Evolutionary conservation across 2,797 vertebrate genomes (phyloP), one percentile per base, ranked within the genome.

Genomic region (Loris lydekkerianus): DNA sequence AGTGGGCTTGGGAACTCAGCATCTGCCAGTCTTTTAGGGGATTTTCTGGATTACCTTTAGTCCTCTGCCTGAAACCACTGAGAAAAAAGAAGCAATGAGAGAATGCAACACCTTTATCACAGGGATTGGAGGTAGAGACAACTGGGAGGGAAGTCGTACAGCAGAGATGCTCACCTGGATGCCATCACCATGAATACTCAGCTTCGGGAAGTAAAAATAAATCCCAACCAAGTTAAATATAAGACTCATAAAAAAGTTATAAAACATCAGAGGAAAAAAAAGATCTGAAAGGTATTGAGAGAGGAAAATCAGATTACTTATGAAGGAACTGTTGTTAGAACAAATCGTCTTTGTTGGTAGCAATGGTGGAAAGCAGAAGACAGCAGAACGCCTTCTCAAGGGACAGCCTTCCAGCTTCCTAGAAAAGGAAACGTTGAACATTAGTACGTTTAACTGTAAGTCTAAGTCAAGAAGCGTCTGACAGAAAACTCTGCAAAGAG

Each of bases 271-370:
- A 69, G 69, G 6, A 80, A 29, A 69, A 80, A 80, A 86, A 69
- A 27, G 49, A 61, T 76, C 60, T 3, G 31, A 76, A 87, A 95
- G n/a, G 31, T 60, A 86, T 91, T 11, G 11, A 56, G 40, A 86
- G 49, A 60, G 23, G 73, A 75, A 91, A 58, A 37, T 82, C 37
- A 75, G n/a, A 92, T 92, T 69, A 82, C 37, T 43, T 82, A 69
- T 29, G 40, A 76, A 69, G 15, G n/a, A 81, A 60, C 58, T 60
- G 49, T 80, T 89, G 15, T 69, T 75, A 70, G 70, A 67, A 76
- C 21, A 20, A 70, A 15, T 34, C 4, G 25, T 88, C 7, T 83
- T 87, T 87, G 27, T 69, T 82, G n/a, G 40, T 40, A 53, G 69
- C 61, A 88, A 53, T 34, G 21, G 43, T 13, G 53, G 49, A 88